These are phyloP conservation scores for Anguilla rostrata DNA, from an alignment of 2,113 vertebrate genomes.

Conservation along the genomic window DNA sequence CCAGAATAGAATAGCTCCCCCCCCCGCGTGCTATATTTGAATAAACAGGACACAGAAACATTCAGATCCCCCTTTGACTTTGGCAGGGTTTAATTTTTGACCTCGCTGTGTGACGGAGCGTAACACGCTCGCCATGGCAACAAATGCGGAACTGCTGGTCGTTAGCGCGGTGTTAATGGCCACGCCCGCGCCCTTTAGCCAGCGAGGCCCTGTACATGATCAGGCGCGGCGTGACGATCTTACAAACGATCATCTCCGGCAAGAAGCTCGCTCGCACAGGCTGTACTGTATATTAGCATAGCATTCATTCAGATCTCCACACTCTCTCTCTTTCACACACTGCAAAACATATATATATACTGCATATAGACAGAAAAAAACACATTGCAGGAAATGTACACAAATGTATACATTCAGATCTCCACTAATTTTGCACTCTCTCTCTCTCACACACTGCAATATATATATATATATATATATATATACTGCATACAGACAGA, in stretches of 20 bases:
- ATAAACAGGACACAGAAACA: slow-evolving; percentile 28
- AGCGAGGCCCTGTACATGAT: background rate
- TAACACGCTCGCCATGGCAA: background rate
- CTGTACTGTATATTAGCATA: background rate
- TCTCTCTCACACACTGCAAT: too few species aligned
- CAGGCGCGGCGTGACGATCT: background rate
- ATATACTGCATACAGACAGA: too few species aligned
- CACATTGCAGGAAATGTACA: too few species aligned
- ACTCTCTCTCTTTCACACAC: too few species aligned
- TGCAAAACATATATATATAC: too few species aligned
- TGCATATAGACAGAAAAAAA: too few species aligned
- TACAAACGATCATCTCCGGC: background rate
- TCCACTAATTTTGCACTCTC: too few species aligned
- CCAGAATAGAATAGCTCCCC: background rate
- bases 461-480: too few species aligned
- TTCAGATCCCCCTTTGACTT: slow-evolving; percentile 25
- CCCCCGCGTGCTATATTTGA: background rate
- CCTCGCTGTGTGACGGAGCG: background rate
- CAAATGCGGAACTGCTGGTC: background rate
- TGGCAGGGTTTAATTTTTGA: background rate
- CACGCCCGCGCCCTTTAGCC: background rate
- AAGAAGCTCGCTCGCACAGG: background rate
- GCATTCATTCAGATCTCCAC: too few species aligned
- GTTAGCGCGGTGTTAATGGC: background rate
- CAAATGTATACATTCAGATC: too few species aligned